Evolutionary conservation across 2,888 invertebrate species (phyloP).

Genomic region (Digitonthophagus gazella): DNA sequence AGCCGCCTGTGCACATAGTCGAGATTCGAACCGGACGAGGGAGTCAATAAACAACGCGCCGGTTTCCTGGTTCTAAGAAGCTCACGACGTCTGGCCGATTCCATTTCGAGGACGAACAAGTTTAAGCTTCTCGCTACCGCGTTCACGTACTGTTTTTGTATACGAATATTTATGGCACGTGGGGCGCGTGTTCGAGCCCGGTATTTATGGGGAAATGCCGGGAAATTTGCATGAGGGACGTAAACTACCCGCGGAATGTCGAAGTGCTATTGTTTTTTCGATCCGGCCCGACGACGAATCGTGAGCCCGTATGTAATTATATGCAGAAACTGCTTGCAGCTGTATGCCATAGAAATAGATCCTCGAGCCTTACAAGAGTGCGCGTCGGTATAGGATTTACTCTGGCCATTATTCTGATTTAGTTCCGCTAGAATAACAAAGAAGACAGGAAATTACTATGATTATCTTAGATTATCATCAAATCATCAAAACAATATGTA

Average conservation of each 20-base stretch:
- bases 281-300: background rate
- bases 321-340: background rate
- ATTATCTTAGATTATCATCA: background rate
- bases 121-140: conserved; percentile 2
- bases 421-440: background rate
- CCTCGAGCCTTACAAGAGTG: background rate
- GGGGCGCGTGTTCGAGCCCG: conserved; percentile 30
- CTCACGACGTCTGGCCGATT: conserved; percentile 7
- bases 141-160: conserved; percentile 25
- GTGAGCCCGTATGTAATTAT: background rate
- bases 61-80: conserved; percentile 15
- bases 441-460: background rate
- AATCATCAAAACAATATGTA: no score
- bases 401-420: background rate
- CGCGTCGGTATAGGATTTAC: background rate
- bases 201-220: conserved; percentile 24
- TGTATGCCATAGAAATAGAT: background rate
- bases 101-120: background rate
- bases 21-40: conserved; percentile 2
- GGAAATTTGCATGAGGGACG: conserved; percentile 26
- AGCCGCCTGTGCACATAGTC: background rate
- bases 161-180: conserved; percentile 34
- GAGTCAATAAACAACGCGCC: conserved; percentile 11
- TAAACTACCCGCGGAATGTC: conserved; percentile 12
- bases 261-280: background rate